Conservation (phyloP, 2,113 vertebrate species). For the Phainopepla nitens region DNA sequence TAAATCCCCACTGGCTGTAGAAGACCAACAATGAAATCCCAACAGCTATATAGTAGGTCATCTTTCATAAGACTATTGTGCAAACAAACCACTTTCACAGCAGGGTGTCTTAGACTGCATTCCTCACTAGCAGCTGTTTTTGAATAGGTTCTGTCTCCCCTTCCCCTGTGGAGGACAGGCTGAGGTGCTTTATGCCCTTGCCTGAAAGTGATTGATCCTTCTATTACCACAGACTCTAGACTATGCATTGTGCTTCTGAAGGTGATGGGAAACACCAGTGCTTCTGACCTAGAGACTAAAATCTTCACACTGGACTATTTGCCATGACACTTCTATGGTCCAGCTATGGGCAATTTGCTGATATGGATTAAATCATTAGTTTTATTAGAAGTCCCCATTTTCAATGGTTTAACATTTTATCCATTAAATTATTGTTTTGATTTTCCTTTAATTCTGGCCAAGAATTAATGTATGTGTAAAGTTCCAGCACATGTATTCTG, state of each 20-base stretch:
- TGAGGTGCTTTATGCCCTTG: neutral
- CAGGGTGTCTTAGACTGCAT: neutral
- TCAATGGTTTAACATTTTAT: neutral
- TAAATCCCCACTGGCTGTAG: neutral
- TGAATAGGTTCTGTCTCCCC: neutral
- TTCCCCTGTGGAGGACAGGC: neutral
- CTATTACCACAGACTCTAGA: neutral
- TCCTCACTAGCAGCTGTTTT: neutral
- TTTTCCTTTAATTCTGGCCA: neutral
- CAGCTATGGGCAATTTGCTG: neutral
- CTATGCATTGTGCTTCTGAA: neutral
- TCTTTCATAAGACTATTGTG: constrained; percentile 33
- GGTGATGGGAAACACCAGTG: neutral
- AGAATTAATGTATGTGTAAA: neutral
- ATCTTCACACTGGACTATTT: neutral
- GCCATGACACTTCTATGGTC: neutral
- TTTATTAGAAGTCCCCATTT: neutral
- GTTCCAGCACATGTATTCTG: neutral
- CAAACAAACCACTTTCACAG: constrained; percentile 10
- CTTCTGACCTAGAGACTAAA: neutral
- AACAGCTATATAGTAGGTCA: neutral
- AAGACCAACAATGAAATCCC: neutral
- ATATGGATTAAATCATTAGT: neutral
- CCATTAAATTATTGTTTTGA: neutral
- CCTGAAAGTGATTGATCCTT: neutral